phyloP scores from a whole-genome alignment of 2,888 invertebrate species.

The Erynnis tages region DNA sequence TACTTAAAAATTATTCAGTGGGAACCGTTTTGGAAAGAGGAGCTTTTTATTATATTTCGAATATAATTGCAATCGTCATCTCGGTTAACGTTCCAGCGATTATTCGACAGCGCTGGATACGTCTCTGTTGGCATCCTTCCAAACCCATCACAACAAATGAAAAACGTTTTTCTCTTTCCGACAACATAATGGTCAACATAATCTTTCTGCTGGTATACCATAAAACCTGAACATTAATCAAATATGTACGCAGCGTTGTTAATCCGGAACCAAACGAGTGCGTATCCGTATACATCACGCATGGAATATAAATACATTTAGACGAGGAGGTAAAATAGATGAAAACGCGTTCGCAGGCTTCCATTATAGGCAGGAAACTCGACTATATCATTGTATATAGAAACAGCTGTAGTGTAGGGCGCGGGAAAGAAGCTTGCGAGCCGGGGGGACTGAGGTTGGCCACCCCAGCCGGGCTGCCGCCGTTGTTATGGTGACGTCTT shows the following conservation, averaged over 20 bases:
- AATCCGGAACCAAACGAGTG: slow-evolving; percentile 15
- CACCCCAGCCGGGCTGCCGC: slow-evolving; percentile 49
- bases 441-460: slow-evolving; percentile 46
- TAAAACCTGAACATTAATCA: slow-evolving; percentile 28
- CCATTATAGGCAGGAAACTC: slow-evolving; percentile 51
- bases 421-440: slow-evolving; percentile 59
- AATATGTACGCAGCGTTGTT: slow-evolving; percentile 24
- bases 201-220: slow-evolving; percentile 22
- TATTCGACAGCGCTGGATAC: slow-evolving; percentile 33
- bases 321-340: slow-evolving; percentile 46
- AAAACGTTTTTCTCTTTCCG: slow-evolving; percentile 42
- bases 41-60: no score
- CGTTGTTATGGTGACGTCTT: slow-evolving; percentile 63
- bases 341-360: slow-evolving; percentile 50
- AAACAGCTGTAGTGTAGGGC: slow-evolving; percentile 60
- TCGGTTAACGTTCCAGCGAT: slow-evolving; percentile 12
- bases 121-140: slow-evolving; percentile 53
- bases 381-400: slow-evolving; percentile 53
- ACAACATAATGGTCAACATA: slow-evolving; percentile 32
- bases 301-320: slow-evolving; percentile 30
- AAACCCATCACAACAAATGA: slow-evolving; percentile 47
- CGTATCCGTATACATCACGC: slow-evolving; percentile 23
- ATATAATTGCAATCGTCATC: neutral
- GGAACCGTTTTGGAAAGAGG: no score
- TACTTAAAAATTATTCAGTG: no score